Conservation (phyloP, 1,140 invertebrate species). For the Stegodyphus dumicola region DNA sequence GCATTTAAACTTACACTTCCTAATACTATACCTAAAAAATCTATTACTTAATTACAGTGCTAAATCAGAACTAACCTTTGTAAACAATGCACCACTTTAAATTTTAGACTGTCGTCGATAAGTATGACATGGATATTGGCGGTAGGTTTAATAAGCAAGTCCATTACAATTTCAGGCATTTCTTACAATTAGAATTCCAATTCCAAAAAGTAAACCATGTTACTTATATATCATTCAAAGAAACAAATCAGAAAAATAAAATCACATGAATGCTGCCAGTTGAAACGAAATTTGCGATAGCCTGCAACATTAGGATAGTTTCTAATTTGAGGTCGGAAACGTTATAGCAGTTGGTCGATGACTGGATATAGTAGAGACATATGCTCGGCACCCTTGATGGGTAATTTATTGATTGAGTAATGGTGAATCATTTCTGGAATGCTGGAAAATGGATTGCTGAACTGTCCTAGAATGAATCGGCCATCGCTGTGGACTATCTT, state of each 20-base stretch:
- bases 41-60: too few species aligned
- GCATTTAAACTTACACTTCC: too few species aligned
- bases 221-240: too few species aligned
- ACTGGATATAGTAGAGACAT: slow-evolving; percentile 92
- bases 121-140: too few species aligned
- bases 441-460: slow-evolving; percentile 87
- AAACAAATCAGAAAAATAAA: too few species aligned
- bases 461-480: slow-evolving; percentile 88
- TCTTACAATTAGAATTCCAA: not conserved
- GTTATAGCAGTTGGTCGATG: slow-evolving; percentile 80
- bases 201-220: not conserved
- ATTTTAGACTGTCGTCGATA: too few species aligned
- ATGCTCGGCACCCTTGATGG: slow-evolving; percentile 93
- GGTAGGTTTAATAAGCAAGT: not conserved
- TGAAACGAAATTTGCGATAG: not conserved
- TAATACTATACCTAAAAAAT: too few species aligned
- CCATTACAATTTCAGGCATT: not conserved
- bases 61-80: too few species aligned
- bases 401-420: slow-evolving; percentile 90
- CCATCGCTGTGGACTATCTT: slow-evolving; percentile 75
- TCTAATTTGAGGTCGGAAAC: not conserved
- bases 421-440: slow-evolving; percentile 94
- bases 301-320: not conserved
- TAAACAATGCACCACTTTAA: too few species aligned
- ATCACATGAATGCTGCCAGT: not conserved